A percentile compares a stretch with the other conserved stretches of the same genome.
Conservation (phyloP, 2,888 invertebrate genomes). For the Archips xylosteana region DNA sequence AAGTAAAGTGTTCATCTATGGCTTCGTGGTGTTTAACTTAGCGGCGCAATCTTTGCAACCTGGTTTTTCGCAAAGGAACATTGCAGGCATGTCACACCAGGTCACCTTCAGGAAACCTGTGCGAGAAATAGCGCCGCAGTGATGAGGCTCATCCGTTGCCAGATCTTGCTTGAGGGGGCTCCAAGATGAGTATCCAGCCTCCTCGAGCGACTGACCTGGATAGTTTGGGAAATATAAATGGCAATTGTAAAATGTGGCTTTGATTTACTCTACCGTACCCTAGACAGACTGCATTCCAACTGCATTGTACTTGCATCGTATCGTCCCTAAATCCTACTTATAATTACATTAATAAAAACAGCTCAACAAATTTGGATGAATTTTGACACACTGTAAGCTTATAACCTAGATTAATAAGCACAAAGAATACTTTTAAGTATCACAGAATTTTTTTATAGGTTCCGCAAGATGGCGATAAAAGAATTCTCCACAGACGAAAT, state of each 20-base stretch:
- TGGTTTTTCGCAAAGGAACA: constrained; percentile 62
- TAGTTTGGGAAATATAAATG: neutral
- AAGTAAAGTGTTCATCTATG: neutral
- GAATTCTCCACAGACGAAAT: no score
- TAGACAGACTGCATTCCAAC: no score
- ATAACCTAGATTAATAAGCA: no score
- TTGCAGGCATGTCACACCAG: constrained; percentile 57
- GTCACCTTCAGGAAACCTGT: constrained; percentile 59
- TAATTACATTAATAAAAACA: no score
- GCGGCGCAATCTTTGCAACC: neutral
- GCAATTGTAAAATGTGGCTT: neutral
- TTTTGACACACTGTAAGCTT: no score
- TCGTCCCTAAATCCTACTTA: no score
- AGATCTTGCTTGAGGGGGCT: constrained; percentile 52
- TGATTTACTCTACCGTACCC: neutral
- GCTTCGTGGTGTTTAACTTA: neutral
- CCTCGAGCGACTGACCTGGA: constrained; percentile 57
- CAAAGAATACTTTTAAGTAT: no score
- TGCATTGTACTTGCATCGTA: no score
- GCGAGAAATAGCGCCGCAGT: constrained; percentile 62
- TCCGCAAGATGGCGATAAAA: no score
- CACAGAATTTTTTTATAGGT: no score
- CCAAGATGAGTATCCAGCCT: constrained; percentile 63
- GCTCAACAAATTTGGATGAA: no score
- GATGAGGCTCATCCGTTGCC: constrained; percentile 47